phyloP scores from a whole-genome alignment of 1,140 invertebrate genomes.

The Propsilocerus akamusi region DNA sequence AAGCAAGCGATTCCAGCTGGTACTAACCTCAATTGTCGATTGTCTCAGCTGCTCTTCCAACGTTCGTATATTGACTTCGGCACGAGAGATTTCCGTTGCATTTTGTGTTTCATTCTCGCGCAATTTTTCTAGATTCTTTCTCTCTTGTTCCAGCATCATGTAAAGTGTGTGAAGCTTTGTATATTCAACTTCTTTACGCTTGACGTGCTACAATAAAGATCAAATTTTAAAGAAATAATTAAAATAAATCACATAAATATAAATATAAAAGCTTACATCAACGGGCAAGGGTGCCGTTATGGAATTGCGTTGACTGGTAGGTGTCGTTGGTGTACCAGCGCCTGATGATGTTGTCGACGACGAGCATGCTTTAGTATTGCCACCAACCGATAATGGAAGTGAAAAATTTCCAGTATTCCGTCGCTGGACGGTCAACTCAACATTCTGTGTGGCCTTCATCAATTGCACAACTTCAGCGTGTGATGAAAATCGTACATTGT shows the following conservation, averaged over 20 bases:
- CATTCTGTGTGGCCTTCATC: conserved; percentile 16
- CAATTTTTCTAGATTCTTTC: conserved; percentile 50
- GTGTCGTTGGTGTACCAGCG: conserved; percentile 17
- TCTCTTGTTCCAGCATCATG: conserved; percentile 64
- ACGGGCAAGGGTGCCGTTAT: conserved; percentile 81
- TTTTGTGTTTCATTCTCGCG: conserved; percentile 23
- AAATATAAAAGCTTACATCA: conserved; percentile 42
- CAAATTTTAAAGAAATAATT: not conserved
- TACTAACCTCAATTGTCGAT: conserved; percentile 22
- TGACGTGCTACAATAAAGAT: conserved; percentile 40
- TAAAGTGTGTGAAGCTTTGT: conserved; percentile 56
- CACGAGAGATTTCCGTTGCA: conserved; percentile 17
- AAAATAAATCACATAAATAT: not conserved
- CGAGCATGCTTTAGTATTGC: not conserved
- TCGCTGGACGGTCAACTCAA: conserved; percentile 21
- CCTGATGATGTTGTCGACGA: conserved; percentile 3
- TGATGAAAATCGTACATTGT: not conserved
- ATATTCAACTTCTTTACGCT: conserved; percentile 52
- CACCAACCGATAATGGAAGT: not conserved
- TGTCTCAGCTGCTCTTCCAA: conserved; percentile 21
- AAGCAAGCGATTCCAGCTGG: too few species aligned
- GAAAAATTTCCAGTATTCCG: conserved; percentile 9
- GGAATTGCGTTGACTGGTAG: conserved; percentile 22
- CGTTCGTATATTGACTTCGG: conserved; percentile 21
- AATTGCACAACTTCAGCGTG: not conserved